Evolutionary conservation across 2,797 vertebrate species (phyloP).

Genomic region (Pterois miles): DNA sequence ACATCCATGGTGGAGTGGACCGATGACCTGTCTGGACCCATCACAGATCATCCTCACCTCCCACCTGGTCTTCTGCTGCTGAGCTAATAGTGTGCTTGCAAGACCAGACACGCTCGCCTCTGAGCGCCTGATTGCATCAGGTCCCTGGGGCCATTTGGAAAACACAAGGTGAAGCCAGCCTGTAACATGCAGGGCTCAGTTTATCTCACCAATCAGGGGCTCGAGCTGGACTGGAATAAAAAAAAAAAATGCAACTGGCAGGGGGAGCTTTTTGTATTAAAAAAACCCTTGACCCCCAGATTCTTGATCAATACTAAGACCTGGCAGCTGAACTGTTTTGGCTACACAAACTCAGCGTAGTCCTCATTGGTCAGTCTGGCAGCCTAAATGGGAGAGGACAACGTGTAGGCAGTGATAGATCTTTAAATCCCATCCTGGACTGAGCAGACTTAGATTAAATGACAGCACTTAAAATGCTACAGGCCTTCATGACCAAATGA

Average conservation of each 20-base stretch:
- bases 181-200: constrained; percentile 25
- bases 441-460: constrained; percentile 26
- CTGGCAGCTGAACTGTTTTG: constrained; percentile 38
- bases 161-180: constrained; percentile 63
- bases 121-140: constrained; percentile 61
- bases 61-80: constrained; percentile 55
- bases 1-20: background rate
- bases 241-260: background rate
- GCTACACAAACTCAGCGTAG: constrained; percentile 14
- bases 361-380: constrained; percentile 52
- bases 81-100: constrained; percentile 65
- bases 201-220: constrained; percentile 58
- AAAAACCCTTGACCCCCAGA: constrained; percentile 19
- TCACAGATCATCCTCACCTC: constrained; percentile 55
- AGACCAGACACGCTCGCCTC: constrained; percentile 58
- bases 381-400: constrained; percentile 41
- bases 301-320: constrained; percentile 47
- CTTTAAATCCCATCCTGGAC: constrained; percentile 46
- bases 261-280: background rate
- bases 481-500: constrained; percentile 45
- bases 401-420: constrained; percentile 32
- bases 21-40: constrained; percentile 58
- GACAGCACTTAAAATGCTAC: constrained; percentile 39
- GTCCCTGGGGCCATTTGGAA: constrained; percentile 56
- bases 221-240: constrained; percentile 19